Evolutionary conservation across 2,797 vertebrate genomes (phyloP).

Genomic region (Pipistrellus pygmaeus): DNA sequence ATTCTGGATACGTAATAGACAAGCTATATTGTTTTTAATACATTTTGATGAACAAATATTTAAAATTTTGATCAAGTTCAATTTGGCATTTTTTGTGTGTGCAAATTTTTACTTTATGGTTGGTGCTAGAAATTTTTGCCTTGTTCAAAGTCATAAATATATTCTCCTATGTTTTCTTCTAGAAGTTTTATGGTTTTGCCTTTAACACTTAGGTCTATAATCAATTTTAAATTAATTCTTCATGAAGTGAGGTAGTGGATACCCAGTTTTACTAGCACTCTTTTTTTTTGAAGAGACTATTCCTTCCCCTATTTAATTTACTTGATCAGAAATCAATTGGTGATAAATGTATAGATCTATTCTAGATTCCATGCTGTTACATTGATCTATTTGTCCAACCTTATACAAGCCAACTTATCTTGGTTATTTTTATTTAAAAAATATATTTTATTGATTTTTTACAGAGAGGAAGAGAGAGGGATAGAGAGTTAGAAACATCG

Average conservation of each 20-base stretch:
- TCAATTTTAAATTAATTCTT: constrained; percentile 14
- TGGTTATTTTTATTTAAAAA: neutral
- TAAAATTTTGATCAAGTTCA: constrained; percentile 9
- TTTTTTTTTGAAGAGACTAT: constrained; percentile 52
- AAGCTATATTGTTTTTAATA: constrained; percentile 22
- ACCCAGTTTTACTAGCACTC: neutral
- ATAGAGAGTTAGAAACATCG: too few relatives aligned
- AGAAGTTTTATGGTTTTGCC: constrained; percentile 25
- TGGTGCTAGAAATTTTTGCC: constrained; percentile 14
- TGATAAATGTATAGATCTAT: neutral
- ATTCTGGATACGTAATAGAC: neutral
- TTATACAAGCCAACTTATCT: neutral
- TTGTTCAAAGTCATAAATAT: constrained; percentile 22
- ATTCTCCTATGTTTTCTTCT: constrained; percentile 11
- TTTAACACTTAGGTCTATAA: constrained; percentile 55
- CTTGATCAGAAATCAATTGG: neutral
- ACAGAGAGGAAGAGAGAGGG: too few relatives aligned
- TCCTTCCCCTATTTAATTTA: constrained; percentile 24
- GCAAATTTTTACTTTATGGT: constrained; percentile 33
- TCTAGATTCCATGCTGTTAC: neutral
- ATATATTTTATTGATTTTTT: too few relatives aligned
- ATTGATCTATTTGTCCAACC: neutral
- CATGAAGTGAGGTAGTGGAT: neutral
- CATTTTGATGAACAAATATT: constrained; percentile 41
- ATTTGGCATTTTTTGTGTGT: neutral